phyloP scores from a whole-genome alignment of 1,140 invertebrate species.

The Calliphora vicina region DNA sequence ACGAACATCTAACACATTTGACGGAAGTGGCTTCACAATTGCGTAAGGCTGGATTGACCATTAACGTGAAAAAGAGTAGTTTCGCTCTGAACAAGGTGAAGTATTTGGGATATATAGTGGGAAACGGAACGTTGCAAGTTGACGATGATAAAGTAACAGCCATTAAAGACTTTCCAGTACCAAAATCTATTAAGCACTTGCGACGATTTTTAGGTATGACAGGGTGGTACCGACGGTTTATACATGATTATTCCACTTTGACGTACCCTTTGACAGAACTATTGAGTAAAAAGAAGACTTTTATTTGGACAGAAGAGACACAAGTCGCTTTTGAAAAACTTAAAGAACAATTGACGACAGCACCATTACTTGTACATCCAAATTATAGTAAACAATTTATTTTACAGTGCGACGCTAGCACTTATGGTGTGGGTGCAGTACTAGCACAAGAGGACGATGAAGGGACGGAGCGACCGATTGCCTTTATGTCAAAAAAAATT shows the following conservation, averaged over 20 bases:
- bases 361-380: background rate
- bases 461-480: constrained; percentile 42
- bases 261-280: background rate
- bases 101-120: constrained; percentile 5
- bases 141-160: constrained; percentile 7
- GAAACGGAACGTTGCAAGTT: background rate
- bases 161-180: background rate
- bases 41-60: background rate
- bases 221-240: constrained; percentile 3
- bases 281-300: background rate
- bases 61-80: constrained; percentile 13
- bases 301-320: background rate
- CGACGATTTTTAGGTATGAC: constrained; percentile 12
- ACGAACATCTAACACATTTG: background rate
- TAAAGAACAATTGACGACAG: constrained; percentile 14
- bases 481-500: constrained; percentile 51
- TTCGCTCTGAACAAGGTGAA: background rate
- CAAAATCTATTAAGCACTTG: background rate
- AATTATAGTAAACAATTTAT: constrained; percentile 2
- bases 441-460: background rate
- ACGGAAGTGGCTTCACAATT: background rate
- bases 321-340: background rate
- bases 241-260: background rate
- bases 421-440: background rate
- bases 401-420: background rate